Base-by-base conservation (phyloP, 30 jellyfish, hydroid and myxozoan genomes). In the Phacellophora camtschatica region DNA sequence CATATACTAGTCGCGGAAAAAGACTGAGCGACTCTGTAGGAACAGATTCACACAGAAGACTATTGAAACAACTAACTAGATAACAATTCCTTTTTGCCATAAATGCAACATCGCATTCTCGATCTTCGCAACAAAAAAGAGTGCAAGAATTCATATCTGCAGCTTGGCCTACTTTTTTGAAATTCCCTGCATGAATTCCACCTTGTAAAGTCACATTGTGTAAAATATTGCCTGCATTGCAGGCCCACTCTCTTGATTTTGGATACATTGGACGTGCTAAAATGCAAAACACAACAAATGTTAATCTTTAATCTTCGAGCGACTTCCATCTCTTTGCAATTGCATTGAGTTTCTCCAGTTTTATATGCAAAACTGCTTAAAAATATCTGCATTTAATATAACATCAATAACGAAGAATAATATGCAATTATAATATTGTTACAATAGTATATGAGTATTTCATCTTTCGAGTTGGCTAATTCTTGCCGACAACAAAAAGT, bases 181-280 rank as follows among this genome's bases (percentile, higher is more conserved):
- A 93, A 36, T 93, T 63, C 30, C 99, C 99, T 18, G 99, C 89
- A 46, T 66, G 97, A 11, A 93, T 93, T 12, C 99, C 99, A 30
- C 96, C 99, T 28, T 69, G 96, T 50, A 93, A 58, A 22, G 99
- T 93, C n/a, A 56, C 96, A 57, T 93, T 87, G 92, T 58, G 71
- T 15, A 93, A 73, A 16, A 68, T 70, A 36, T 56, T 75, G 20
- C 95, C 97, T 42, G 96, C 91, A 82, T 67, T 86, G 99, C 99
- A 93, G 0, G 46, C 72, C 99, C 99, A 93, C 32, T 73, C 92
- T 41, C 77, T 92, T 30, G 96, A 81, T 13, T 71, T 33, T 13
- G 99, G 97, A 28, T 77, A 71, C 11, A 92, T 37, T 15, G 98
- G 96, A 49, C 45, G 79, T 30, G 84, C 98, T 90, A 65, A 42